Evolutionary conservation across 2,888 invertebrate species (phyloP).

Genomic region (Synanthedon vespiformis): DNA sequence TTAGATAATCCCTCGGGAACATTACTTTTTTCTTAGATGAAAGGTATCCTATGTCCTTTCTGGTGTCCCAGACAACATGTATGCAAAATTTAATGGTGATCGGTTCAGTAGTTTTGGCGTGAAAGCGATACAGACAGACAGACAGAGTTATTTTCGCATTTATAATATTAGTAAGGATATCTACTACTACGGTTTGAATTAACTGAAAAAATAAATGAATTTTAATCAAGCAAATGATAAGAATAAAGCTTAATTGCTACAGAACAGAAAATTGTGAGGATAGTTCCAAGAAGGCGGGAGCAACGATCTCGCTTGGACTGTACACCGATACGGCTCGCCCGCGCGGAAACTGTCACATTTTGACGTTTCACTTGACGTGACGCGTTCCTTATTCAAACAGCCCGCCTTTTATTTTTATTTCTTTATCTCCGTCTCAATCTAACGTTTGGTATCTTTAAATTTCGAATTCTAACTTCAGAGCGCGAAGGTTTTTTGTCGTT

Average conservation of each 20-base stretch:
- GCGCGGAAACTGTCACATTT: slow-evolving; percentile 69
- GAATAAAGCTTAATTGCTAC: slow-evolving; percentile 19
- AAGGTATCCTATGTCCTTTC: too few relatives aligned
- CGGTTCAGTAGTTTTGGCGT: too few relatives aligned
- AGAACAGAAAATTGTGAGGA: slow-evolving; percentile 24
- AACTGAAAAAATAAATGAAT: neutral
- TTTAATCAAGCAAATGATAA: slow-evolving; percentile 9
- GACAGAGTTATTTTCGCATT: too few relatives aligned
- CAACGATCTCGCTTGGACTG: slow-evolving; percentile 26
- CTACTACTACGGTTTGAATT: too few relatives aligned
- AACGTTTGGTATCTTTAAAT: slow-evolving; percentile 27
- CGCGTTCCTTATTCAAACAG: slow-evolving; percentile 64
- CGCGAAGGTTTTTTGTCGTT: slow-evolving; percentile 39
- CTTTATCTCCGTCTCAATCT: slow-evolving; percentile 54
- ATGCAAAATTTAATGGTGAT: too few relatives aligned
- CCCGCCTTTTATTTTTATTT: slow-evolving; percentile 58
- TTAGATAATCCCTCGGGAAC: too few relatives aligned
- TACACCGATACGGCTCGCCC: slow-evolving; percentile 27
- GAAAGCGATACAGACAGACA: too few relatives aligned
- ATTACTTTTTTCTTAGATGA: too few relatives aligned
- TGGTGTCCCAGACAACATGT: too few relatives aligned
- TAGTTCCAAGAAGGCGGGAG: slow-evolving; percentile 55
- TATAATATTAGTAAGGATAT: too few relatives aligned
- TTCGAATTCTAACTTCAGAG: slow-evolving; percentile 28
- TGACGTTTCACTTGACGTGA: slow-evolving; percentile 68